Evolutionary conservation across 2,888 invertebrate species (phyloP).

Genomic region (Orchesellides sinensis): DNA sequence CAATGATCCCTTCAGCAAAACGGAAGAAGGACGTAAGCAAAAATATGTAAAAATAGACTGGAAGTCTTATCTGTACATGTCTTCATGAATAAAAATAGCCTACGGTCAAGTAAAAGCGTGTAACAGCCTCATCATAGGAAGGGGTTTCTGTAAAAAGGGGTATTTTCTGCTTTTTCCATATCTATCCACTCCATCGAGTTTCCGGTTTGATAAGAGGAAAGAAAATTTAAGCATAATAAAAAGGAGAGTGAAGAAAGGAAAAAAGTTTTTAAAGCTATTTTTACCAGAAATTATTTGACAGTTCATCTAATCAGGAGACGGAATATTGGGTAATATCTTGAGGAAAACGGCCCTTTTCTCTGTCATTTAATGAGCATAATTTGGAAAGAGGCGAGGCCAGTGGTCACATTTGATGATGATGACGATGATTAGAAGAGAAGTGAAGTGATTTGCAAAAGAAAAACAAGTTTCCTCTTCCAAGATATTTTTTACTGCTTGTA

Average conservation of each 20-base stretch:
- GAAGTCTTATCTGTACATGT: no score
- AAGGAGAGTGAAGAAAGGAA: not conserved
- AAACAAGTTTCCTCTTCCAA: conserved; percentile 5
- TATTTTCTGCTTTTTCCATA: no score
- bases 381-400: not conserved
- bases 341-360: conserved; percentile 4
- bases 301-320: conserved; percentile 13
- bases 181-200: no score
- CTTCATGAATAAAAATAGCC: no score
- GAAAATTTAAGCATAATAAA: no score
- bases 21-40: no score
- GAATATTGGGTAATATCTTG: conserved; percentile 10
- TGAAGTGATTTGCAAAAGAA: conserved; percentile 20
- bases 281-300: conserved; percentile 32
- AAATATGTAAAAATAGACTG: no score
- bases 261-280: conserved; percentile 21
- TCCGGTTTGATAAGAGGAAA: no score
- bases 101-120: no score
- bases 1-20: no score
- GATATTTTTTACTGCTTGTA: conserved; percentile 9
- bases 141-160: no score
- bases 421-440: not conserved
- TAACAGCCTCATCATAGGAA: no score
- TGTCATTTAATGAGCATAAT: conserved; percentile 6
- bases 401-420: conserved; percentile 10